These are phyloP conservation scores for Phania funesta DNA, from an alignment of 2,888 invertebrate species.

Conservation along the genomic window DNA sequence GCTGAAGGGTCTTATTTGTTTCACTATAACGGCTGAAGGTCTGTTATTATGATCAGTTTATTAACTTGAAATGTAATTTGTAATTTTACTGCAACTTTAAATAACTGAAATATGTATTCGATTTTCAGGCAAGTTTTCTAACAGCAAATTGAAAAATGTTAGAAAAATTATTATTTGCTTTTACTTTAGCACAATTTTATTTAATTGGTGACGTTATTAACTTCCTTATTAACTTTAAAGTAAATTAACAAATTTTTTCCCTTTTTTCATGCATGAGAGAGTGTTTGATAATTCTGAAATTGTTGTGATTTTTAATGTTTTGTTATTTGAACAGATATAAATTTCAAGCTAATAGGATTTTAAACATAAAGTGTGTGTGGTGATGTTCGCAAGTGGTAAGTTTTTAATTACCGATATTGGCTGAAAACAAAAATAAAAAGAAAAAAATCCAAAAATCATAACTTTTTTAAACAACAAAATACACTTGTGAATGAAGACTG, in stretches of 20 bases:
- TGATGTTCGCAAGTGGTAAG: conserved; percentile 49
- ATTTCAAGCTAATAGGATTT: conserved; percentile 70
- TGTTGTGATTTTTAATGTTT: conserved; percentile 63
- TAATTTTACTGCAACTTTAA: no score
- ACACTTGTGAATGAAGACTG: conserved; percentile 23
- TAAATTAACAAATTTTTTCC: conserved; percentile 31
- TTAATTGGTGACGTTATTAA: conserved; percentile 22
- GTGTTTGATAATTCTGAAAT: conserved; percentile 40
- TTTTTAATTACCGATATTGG: conserved; percentile 64
- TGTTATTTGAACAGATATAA: conserved; percentile 54
- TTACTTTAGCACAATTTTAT: background rate
- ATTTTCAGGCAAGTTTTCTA: no score
- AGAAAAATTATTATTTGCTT: background rate
- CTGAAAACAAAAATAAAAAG: conserved; percentile 48
- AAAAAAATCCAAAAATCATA: background rate
- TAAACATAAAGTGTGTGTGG: conserved; percentile 54
- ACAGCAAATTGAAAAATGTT: no score
- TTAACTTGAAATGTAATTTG: no score
- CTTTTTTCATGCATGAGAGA: background rate
- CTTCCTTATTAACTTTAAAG: background rate
- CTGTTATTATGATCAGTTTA: no score
- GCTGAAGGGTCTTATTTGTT: no score
- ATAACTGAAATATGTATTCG: no score
- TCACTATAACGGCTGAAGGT: no score
- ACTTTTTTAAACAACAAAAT: conserved; percentile 20